These are phyloP conservation scores for Mus pahari DNA, from an alignment of 2,113 vertebrate species.

Conservation along the genomic window DNA sequence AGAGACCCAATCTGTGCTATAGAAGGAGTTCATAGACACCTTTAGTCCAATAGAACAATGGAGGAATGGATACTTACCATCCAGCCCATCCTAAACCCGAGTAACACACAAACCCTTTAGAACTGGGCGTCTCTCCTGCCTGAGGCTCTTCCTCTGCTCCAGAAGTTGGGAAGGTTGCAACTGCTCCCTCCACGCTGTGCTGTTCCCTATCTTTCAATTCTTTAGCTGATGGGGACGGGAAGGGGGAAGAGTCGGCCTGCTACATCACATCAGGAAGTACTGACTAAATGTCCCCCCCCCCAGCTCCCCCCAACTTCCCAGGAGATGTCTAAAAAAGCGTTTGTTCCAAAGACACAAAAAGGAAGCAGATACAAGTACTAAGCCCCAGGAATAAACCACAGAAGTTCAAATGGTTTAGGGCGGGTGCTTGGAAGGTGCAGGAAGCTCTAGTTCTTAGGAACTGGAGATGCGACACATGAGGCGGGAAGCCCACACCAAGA, in stretches of 20 bases:
- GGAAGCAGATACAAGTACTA: neutral
- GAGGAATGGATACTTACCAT: neutral
- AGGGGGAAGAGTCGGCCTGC: neutral
- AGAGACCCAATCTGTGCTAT: neutral
- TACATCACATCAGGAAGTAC: neutral
- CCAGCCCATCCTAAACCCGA: neutral
- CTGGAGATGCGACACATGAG: neutral
- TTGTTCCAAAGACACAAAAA: neutral
- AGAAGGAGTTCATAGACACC: neutral
- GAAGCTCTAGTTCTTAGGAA: neutral
- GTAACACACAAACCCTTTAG: neutral
- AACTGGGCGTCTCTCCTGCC: neutral
- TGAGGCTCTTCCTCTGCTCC: neutral
- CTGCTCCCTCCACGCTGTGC: neutral
- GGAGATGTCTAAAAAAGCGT: neutral
- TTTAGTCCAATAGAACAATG: neutral
- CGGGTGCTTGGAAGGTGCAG: neutral
- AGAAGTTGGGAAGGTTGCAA: neutral
- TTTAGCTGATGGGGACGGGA: too few relatives aligned
- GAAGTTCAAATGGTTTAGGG: neutral
- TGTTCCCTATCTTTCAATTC: neutral
- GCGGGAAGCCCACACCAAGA: neutral
- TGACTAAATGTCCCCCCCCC: neutral
- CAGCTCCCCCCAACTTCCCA: neutral
- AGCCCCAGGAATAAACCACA: neutral